A percentile compares a stretch with the other conserved stretches of the same genome.
phyloP scores from a whole-genome alignment of 2,113 vertebrate species.

The Corvus cornix region DNA sequence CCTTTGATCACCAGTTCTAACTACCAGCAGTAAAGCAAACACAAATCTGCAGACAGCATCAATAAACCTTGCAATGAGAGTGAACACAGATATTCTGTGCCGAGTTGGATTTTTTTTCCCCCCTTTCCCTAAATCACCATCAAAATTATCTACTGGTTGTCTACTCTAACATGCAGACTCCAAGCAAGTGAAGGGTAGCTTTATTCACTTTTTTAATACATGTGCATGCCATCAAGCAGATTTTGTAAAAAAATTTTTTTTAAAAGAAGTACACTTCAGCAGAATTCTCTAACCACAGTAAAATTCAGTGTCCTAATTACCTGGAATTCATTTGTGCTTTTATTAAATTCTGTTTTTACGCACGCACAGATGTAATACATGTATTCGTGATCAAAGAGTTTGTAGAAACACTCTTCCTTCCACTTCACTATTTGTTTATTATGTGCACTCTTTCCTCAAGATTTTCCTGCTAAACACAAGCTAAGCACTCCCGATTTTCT shows the following conservation, averaged over 20 bases:
- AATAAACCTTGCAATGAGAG: conserved; percentile 35
- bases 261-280: background rate
- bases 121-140: background rate
- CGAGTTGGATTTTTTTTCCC: background rate
- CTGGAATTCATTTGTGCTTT: background rate
- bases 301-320: background rate
- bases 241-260: background rate
- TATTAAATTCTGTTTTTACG: background rate
- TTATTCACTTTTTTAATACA: background rate
- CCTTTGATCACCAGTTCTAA: conserved; percentile 66
- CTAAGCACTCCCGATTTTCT: background rate
- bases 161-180: background rate
- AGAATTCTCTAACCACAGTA: background rate
- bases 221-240: background rate
- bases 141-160: background rate
- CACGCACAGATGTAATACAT: accelerated
- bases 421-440: background rate
- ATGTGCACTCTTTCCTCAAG: background rate
- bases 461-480: background rate
- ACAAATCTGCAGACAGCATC: conserved; percentile 56
- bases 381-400: background rate
- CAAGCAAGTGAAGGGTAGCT: background rate
- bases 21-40: conserved; percentile 65
- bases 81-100: background rate
- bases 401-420: background rate